Evolutionary conservation across 2,797 vertebrate genomes (phyloP), one percentile per base, ranked within the genome.

Genomic region (Ptychadena robeensis): DNA sequence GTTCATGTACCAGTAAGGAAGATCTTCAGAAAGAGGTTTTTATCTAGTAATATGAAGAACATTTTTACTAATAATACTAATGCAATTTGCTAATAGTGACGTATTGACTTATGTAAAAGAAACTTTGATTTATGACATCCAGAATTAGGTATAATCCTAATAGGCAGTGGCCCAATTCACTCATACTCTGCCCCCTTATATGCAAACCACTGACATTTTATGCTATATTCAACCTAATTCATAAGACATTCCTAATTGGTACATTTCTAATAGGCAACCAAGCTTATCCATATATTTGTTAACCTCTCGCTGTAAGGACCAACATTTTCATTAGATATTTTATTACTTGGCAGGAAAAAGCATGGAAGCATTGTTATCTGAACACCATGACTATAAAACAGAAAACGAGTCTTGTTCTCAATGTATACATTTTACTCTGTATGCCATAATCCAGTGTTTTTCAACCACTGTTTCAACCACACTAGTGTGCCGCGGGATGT

Each of bases 321-420:
- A 69, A 38, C n/a, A 69, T 69, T 35, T n/a, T 69, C 10, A 69
- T 61, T 11, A 35, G 32, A 34, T 69, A n/a, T 68, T 61, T 61
- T 61, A 61, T 61, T 61, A 25, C 59, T 28, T 61, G 59, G 9
- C 10, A 28, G 27, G 9, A 10, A 61, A 61, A 12, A 61, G 9
- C 59, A 25, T 61, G n/a, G 27, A 3, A 25, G 11, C 59, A 27
- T 28, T 25, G 59, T 61, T 61, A 27, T 27, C 28, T 61, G 27
- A 61, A 9, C 15, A 61, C n/a, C 12, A 35, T 10, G 67, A 35
- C 22, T 22, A 69, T 67, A 38, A 67, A 67, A 27, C 65, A 67
- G 65, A 35, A 67, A 18, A 31, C 9, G 22, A 67, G 15, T 15
- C 65, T 31, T 31, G 30, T 64, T 31, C 30, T 67, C 8, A 61